Evolutionary conservation across 2,113 vertebrate species (phyloP).

Genomic region (Oncorhynchus mykiss): DNA sequence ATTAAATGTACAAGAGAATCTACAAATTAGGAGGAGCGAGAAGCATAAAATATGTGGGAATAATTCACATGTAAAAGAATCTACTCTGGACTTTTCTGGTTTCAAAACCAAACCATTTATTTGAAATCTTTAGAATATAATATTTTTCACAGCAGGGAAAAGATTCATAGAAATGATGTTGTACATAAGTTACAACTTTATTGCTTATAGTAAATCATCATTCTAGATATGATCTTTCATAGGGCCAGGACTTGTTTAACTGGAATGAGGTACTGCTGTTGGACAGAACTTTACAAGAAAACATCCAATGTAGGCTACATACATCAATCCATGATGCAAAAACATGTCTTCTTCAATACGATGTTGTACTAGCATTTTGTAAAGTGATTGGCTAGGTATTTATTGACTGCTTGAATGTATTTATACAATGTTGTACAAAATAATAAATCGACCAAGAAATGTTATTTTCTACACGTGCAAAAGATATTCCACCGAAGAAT

Average conservation of each 20-base stretch:
- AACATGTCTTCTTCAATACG: background rate
- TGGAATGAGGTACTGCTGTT: conserved; percentile 39
- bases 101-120: no score
- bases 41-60: no score
- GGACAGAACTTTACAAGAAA: background rate
- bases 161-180: background rate
- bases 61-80: no score
- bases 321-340: no score
- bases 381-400: background rate
- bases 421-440: background rate
- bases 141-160: no score
- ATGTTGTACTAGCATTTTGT: background rate
- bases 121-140: no score
- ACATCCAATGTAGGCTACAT: background rate
- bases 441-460: background rate
- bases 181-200: conserved; percentile 43
- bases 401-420: no score
- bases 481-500: background rate
- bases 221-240: background rate
- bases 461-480: background rate
- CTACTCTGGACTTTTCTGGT: no score
- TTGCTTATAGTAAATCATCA: conserved; percentile 20
- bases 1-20: background rate
- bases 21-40: no score
- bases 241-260: background rate